Evolutionary conservation across 2,888 invertebrate species (phyloP), one percentile per base, ranked within the genome.

Genomic region (Acrocyrtus sp.): DNA sequence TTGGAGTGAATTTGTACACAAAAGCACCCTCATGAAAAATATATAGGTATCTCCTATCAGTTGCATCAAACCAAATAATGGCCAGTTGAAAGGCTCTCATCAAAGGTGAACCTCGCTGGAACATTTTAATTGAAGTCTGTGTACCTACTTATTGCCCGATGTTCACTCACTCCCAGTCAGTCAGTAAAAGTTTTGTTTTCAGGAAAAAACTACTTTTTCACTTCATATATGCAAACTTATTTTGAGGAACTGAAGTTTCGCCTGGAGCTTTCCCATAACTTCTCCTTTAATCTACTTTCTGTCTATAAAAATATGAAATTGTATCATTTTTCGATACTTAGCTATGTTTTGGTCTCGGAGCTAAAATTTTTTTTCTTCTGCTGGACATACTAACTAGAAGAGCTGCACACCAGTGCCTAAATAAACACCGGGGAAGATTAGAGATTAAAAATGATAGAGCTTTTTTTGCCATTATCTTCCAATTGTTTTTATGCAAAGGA

Each of bases 21-120:
- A 17, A 21, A 21, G 21, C 47, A 12, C 19, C 12, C 21, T 47
- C 21, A 19, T 21, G 21, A 10, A 47, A 47, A 12, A 3, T 17
- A 47, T 47, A 50, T 47, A 12, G 21, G 6, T 61, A 61, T 61
- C 61, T 61, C n/a, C n/a, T n/a, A n/a, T n/a, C 21, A 3, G 2
- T 34, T 19, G 22, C 53, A 60, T 60, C 69, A 43, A 61, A 53
- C 61, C 24, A 48, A 53, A 39, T 69, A 69, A 69, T 69, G 48
- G 69, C 69, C 48, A 61, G 69, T 69, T 69, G 69, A 69, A 69
- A 69, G 69, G 54, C 61, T 61, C 61, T 69, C 69, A 69, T 69
- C 69, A 69, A 54, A 61, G 58, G 48, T 48, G 45, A 61, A 51
- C 67, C 27, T 60, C 26, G 61, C 69, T 69, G 69, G 69, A 69